phyloP scores from a whole-genome alignment of 2,888 invertebrate species.

The Oscheius sp. region DNA sequence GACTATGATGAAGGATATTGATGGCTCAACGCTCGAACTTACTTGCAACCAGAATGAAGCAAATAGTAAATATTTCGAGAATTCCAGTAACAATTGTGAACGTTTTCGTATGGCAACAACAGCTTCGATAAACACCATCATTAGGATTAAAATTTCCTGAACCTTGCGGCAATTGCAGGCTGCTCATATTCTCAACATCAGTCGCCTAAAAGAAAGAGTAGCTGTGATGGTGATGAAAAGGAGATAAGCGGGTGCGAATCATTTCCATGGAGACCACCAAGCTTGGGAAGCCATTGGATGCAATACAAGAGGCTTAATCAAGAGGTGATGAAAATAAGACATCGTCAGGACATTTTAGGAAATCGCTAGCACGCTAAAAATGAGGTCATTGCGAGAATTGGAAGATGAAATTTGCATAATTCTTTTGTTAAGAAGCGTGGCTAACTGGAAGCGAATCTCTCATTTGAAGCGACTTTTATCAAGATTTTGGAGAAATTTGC shows the following conservation, averaged over 20 bases:
- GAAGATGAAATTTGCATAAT: too few relatives aligned
- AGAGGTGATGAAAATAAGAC: too few relatives aligned
- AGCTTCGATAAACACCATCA: conserved; percentile 43
- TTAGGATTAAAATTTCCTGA: conserved; percentile 52
- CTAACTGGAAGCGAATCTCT: too few relatives aligned
- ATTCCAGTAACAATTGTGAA: conserved; percentile 63
- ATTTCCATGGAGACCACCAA: conserved; percentile 3
- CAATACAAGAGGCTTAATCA: too few relatives aligned
- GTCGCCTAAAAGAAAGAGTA: neutral
- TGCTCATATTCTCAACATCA: neutral
- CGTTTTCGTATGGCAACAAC: conserved; percentile 59
- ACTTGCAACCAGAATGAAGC: conserved; percentile 67
- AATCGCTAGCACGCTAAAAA: too few relatives aligned
- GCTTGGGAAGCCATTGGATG: too few relatives aligned
- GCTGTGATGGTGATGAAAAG: neutral
- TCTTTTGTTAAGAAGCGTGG: too few relatives aligned
- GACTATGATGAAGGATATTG: conserved; percentile 31
- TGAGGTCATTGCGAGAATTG: too few relatives aligned
- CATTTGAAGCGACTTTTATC: too few relatives aligned
- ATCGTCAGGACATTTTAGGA: too few relatives aligned
- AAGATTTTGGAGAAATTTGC: too few relatives aligned
- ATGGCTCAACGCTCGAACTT: neutral
- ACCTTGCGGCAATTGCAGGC: conserved; percentile 1
- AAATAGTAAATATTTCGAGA: conserved; percentile 65
- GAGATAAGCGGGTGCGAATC: neutral